phyloP scores from a whole-genome alignment of 2,113 vertebrate species.

The Labeo catla region DNA sequence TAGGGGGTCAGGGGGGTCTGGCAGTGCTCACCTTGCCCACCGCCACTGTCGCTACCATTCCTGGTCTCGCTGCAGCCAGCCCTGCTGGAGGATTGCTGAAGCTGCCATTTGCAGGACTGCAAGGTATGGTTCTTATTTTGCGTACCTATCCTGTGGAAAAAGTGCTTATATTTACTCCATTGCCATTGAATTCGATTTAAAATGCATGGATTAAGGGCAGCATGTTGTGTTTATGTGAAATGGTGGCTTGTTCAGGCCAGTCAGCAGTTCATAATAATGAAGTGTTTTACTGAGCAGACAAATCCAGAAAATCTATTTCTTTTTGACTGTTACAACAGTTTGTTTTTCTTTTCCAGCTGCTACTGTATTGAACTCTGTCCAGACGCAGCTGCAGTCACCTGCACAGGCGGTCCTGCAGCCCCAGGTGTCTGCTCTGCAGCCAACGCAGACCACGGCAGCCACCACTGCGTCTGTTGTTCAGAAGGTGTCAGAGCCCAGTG shows the following conservation, averaged over 20 bases:
- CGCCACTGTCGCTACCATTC: slow-evolving; percentile 88
- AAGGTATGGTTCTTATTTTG: slow-evolving; percentile 78
- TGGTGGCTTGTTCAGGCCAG: neutral
- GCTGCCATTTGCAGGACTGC: slow-evolving; percentile 87
- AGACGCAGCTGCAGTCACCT: slow-evolving; percentile 80
- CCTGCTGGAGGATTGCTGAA: slow-evolving; percentile 88
- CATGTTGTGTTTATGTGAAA: neutral
- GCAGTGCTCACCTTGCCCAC: slow-evolving; percentile 94
- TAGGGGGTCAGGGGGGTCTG: slow-evolving; percentile 91
- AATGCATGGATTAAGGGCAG: neutral
- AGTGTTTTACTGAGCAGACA: neutral
- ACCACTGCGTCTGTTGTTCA: slow-evolving; percentile 66
- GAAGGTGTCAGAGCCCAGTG: slow-evolving; percentile 72
- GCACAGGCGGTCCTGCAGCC: slow-evolving; percentile 80
- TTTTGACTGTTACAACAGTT: neutral
- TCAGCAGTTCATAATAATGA: neutral
- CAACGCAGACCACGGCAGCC: slow-evolving; percentile 73
- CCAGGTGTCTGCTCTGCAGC: slow-evolving; percentile 75
- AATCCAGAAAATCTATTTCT: neutral
- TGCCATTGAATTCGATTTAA: neutral
- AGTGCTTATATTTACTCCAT: neutral
- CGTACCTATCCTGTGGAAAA: neutral
- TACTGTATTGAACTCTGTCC: slow-evolving; percentile 85
- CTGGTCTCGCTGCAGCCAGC: slow-evolving; percentile 84
- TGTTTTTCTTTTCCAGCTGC: slow-evolving; percentile 77